Conservation (phyloP, 2,888 invertebrate species). For the Miltochrista miniata region DNA sequence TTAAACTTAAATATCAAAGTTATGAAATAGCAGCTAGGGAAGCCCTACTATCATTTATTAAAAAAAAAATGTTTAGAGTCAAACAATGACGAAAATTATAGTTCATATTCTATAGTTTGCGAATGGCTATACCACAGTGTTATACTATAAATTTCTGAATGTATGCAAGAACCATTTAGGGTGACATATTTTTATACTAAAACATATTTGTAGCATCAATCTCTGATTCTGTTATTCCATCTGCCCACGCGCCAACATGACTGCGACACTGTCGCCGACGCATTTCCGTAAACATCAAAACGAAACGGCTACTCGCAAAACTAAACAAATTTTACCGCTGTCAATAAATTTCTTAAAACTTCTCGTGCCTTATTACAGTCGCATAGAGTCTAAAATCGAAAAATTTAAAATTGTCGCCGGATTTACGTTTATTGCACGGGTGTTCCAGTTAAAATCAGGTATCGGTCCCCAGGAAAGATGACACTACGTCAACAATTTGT, state of each 20-base stretch:
- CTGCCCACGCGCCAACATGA: slow-evolving; percentile 67
- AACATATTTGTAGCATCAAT: slow-evolving; percentile 32
- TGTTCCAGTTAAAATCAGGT: slow-evolving; percentile 65
- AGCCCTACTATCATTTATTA: too few relatives aligned
- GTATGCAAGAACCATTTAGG: slow-evolving; percentile 17
- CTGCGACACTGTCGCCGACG: slow-evolving; percentile 67
- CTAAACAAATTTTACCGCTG: slow-evolving; percentile 38
- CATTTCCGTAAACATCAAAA: slow-evolving; percentile 64
- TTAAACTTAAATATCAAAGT: too few relatives aligned
- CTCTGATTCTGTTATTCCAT: slow-evolving; percentile 59
- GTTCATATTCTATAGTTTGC: slow-evolving; percentile 6
- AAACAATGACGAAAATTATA: not conserved
- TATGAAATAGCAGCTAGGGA: too few relatives aligned
- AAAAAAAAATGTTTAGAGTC: not conserved
- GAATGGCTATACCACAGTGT: slow-evolving; percentile 18
- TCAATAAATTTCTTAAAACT: slow-evolving; percentile 9
- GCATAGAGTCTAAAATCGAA: slow-evolving; percentile 42
- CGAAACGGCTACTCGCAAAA: slow-evolving; percentile 49
- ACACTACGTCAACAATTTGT: slow-evolving; percentile 81
- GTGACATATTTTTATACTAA: slow-evolving; percentile 17
- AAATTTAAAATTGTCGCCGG: slow-evolving; percentile 11
- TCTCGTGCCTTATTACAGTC: slow-evolving; percentile 18
- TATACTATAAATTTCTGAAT: slow-evolving; percentile 12
- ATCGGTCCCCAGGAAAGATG: slow-evolving; percentile 76
- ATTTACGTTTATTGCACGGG: slow-evolving; percentile 39